These are phyloP conservation scores for Atta texana DNA, from an alignment of 1,140 invertebrate genomes.

Conservation along the genomic window DNA sequence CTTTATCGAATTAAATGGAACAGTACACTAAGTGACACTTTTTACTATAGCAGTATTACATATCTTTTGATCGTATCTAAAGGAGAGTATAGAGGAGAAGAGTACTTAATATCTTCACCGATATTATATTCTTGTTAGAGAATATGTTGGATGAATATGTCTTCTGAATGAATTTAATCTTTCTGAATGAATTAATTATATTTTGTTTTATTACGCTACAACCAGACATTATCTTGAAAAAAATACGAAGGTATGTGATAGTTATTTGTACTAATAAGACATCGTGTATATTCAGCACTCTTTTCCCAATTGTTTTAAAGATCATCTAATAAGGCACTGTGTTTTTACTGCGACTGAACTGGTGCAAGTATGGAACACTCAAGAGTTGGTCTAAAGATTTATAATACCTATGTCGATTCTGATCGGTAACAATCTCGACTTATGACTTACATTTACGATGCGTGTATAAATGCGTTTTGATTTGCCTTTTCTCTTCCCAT, in stretches of 20 bases:
- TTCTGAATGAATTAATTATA: neutral
- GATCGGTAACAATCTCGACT: conserved; percentile 41
- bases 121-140: neutral
- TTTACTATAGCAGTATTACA: conserved; percentile 33
- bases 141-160: conserved; percentile 16
- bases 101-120: conserved; percentile 66
- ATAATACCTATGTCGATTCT: conserved; percentile 60
- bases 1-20: conserved; percentile 40
- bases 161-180: conserved; percentile 6
- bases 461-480: conserved; percentile 74
- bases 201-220: neutral
- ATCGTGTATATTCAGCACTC: conserved; percentile 73
- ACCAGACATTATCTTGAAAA: neutral
- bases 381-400: conserved; percentile 56
- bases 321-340: conserved; percentile 80
- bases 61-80: conserved; percentile 68
- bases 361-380: conserved; percentile 65
- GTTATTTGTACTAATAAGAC: conserved; percentile 68
- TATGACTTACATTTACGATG: conserved; percentile 59
- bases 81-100: conserved; percentile 65
- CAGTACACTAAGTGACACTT: conserved; percentile 34
- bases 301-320: conserved; percentile 70
- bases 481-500: conserved; percentile 47
- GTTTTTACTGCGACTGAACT: conserved; percentile 73
- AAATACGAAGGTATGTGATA: neutral